phyloP scores from a whole-genome alignment of 2,888 invertebrate species.

The Cristatella mucedo region DNA sequence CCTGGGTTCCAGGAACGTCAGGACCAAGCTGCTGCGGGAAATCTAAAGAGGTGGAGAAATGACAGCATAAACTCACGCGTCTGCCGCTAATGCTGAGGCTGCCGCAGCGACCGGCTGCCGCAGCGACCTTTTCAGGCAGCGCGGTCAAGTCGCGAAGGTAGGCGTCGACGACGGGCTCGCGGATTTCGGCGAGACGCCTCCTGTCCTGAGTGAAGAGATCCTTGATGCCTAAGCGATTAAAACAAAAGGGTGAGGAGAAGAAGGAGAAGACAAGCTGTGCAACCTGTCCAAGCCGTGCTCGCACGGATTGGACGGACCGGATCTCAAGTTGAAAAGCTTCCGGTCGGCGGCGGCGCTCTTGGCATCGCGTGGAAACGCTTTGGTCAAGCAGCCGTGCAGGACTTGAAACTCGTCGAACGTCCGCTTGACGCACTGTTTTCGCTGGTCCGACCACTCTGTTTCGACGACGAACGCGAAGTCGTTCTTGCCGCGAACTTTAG shows the following conservation, averaged over 20 bases:
- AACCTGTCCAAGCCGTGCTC: too few relatives aligned
- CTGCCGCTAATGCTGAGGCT: not conserved
- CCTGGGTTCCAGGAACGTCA: constrained; percentile 5
- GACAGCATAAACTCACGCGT: too few relatives aligned
- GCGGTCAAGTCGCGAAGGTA: not conserved
- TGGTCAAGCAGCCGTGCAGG: not conserved
- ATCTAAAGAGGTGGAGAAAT: constrained; percentile 3
- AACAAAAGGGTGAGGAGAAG: too few relatives aligned
- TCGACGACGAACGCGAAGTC: constrained; percentile 1
- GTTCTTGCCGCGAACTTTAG: constrained; percentile 3
- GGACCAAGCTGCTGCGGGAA: not conserved
- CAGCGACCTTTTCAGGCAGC: constrained; percentile 5
- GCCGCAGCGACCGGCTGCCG: not conserved
- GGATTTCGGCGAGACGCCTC: not conserved
- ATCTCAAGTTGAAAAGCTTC: too few relatives aligned
- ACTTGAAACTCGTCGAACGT: constrained; percentile 2
- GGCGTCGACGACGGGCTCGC: not conserved
- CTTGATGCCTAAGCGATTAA: too few relatives aligned
- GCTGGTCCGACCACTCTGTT: constrained; percentile 6
- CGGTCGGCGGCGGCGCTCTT: too few relatives aligned
- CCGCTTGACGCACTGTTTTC: not conserved
- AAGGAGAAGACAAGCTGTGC: too few relatives aligned
- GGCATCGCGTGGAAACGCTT: constrained; percentile 8
- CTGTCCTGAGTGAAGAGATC: constrained; percentile 5
- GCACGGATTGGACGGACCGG: too few relatives aligned